A percentile compares a stretch with the other conserved stretches of the same genome.
Evolutionary conservation across 2,113 vertebrate species (phyloP).

Genomic region (Indicator indicator): DNA sequence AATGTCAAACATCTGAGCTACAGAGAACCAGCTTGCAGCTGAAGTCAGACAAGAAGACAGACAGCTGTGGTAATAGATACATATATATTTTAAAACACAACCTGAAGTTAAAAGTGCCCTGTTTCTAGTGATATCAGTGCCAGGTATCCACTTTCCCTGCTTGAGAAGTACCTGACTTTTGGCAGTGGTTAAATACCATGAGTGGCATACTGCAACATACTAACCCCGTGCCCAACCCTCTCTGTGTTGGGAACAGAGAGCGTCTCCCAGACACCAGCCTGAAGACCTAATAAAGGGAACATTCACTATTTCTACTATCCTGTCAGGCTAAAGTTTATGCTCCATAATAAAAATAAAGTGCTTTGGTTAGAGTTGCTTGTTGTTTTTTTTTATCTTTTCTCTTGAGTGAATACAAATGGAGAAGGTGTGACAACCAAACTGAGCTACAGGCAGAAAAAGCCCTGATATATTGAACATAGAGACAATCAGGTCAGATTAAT

Average conservation of each 20-base stretch:
- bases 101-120: neutral
- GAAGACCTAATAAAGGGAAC: neutral
- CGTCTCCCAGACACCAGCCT: neutral
- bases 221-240: neutral
- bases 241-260: neutral
- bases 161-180: neutral
- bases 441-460: neutral
- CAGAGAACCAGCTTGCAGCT: neutral
- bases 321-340: neutral
- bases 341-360: neutral
- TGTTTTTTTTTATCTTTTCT: neutral
- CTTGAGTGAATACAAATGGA: neutral
- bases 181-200: accelerated
- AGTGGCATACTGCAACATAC: neutral
- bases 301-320: neutral
- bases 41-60: neutral
- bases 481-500: neutral
- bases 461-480: neutral
- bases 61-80: neutral
- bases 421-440: neutral
- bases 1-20: neutral
- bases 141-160: neutral
- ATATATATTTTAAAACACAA: neutral
- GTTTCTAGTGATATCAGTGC: neutral
- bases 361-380: neutral